Evolutionary conservation across 2,888 invertebrate species (phyloP).

Genomic region (Tetragonisca angustula): DNA sequence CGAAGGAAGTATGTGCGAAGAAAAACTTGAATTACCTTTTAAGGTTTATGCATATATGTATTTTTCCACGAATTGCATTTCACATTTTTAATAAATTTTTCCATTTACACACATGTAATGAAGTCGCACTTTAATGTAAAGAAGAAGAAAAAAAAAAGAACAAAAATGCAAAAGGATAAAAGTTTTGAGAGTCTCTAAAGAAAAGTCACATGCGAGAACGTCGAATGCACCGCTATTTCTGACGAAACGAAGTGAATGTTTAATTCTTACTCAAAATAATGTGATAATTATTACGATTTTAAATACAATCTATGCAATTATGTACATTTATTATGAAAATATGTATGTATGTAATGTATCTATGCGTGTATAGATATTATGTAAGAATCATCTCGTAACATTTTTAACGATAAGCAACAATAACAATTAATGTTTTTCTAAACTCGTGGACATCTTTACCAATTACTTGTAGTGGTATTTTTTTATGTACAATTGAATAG

Average conservation of each 20-base stretch:
- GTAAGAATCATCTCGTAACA: slow-evolving; percentile 65
- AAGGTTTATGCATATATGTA: slow-evolving; percentile 65
- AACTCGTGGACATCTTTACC: slow-evolving; percentile 43
- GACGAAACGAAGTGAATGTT: slow-evolving; percentile 20
- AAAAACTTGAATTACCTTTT: slow-evolving; percentile 46
- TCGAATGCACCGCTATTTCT: slow-evolving; percentile 49
- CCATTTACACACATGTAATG: slow-evolving; percentile 50
- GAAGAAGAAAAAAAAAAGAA: not conserved
- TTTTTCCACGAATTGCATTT: slow-evolving; percentile 69
- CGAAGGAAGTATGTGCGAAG: slow-evolving; percentile 30
- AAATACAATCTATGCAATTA: slow-evolving; percentile 56
- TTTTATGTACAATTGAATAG: slow-evolving; percentile 48
- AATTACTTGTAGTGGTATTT: slow-evolving; percentile 41
- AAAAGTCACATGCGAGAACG: slow-evolving; percentile 20
- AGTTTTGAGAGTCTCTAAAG: slow-evolving; percentile 28
- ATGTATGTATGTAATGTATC: slow-evolving; percentile 68
- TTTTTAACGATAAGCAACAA: slow-evolving; percentile 68
- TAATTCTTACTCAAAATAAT: slow-evolving; percentile 46
- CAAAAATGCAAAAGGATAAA: not conserved
- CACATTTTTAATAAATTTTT: slow-evolving; percentile 66
- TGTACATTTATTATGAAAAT: slow-evolving; percentile 59
- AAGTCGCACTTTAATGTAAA: slow-evolving; percentile 49
- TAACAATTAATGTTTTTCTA: slow-evolving; percentile 72
- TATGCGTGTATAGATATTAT: slow-evolving; percentile 66
- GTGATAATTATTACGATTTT: slow-evolving; percentile 56